phyloP scores from a whole-genome alignment of 2,113 vertebrate genomes.

The Isichthys henryi region DNA sequence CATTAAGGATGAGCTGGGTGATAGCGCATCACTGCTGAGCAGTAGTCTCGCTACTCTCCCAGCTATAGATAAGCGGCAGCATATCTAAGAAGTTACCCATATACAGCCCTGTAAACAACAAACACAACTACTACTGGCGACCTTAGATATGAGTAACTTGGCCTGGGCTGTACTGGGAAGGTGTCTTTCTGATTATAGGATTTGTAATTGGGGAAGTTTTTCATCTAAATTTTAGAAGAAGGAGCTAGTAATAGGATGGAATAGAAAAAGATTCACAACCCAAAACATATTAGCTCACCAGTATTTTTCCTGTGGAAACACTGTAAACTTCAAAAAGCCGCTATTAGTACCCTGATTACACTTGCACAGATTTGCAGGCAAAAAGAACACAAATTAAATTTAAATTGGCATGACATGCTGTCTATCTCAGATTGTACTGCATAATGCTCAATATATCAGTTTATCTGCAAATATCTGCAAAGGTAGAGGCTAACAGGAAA shows the following conservation, averaged over 20 bases:
- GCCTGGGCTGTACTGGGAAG: not conserved
- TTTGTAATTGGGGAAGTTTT: not conserved
- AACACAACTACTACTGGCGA: slow-evolving; percentile 1
- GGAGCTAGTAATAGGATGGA: not conserved
- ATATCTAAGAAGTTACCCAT: slow-evolving; percentile 52
- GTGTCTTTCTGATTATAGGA: not conserved
- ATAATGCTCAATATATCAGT: not conserved
- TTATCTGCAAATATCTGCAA: not conserved
- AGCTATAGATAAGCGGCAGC: slow-evolving; percentile 40
- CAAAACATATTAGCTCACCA: not conserved
- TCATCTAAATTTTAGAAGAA: not conserved
- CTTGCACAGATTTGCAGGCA: not conserved
- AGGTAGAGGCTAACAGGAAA: slow-evolving; percentile 34
- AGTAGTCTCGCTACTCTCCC: slow-evolving; percentile 10
- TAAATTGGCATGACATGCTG: not conserved
- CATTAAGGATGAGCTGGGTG: slow-evolving; percentile 68
- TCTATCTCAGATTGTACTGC: not conserved
- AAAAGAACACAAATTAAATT: not conserved
- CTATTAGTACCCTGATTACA: not conserved
- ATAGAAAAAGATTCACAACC: not conserved
- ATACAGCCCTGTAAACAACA: slow-evolving; percentile 37
- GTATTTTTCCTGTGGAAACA: not conserved
- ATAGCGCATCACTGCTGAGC: slow-evolving; percentile 48
- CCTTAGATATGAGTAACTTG: no score
- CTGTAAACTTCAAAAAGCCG: not conserved